Evolutionary conservation across 2,113 vertebrate species (phyloP).

Genomic region (Dasyprocta punctata): DNA sequence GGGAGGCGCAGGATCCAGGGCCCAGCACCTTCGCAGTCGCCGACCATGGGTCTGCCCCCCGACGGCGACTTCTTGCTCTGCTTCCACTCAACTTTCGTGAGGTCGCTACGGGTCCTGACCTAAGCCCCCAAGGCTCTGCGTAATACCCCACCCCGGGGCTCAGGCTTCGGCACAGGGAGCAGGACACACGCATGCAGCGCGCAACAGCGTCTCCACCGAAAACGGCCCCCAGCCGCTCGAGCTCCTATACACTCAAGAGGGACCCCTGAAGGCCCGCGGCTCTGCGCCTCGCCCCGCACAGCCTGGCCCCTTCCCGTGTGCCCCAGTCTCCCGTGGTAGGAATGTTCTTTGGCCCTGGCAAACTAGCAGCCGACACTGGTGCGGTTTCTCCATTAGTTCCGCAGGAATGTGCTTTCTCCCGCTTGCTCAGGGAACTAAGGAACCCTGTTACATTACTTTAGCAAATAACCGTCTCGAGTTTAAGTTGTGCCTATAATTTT

Average conservation of each 20-base stretch:
- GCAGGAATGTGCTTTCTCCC: not conserved
- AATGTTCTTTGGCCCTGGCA: not conserved
- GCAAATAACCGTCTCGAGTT: not conserved
- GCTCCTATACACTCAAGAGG: not conserved
- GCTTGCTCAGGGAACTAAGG: not conserved
- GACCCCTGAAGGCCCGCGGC: rapidly evolving
- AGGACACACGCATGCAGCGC: not conserved
- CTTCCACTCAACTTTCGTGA: not conserved
- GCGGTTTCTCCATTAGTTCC: not conserved
- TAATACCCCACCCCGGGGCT: not conserved
- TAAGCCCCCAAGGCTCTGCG: no score
- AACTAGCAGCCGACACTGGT: rapidly evolving
- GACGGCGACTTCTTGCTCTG: not conserved
- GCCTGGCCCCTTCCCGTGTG: rapidly evolving
- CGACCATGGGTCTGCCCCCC: no score
- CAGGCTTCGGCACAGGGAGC: not conserved
- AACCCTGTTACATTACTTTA: not conserved
- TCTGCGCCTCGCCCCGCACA: no score
- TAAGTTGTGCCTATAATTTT: not conserved
- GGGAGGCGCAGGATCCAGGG: not conserved
- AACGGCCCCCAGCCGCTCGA: not conserved
- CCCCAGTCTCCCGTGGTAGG: not conserved
- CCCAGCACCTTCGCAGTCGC: not conserved
- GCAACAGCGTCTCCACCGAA: rapidly evolving
- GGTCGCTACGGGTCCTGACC: not conserved